Evolutionary conservation across 2,113 vertebrate species (phyloP).

Genomic region (Lonchura striata): DNA sequence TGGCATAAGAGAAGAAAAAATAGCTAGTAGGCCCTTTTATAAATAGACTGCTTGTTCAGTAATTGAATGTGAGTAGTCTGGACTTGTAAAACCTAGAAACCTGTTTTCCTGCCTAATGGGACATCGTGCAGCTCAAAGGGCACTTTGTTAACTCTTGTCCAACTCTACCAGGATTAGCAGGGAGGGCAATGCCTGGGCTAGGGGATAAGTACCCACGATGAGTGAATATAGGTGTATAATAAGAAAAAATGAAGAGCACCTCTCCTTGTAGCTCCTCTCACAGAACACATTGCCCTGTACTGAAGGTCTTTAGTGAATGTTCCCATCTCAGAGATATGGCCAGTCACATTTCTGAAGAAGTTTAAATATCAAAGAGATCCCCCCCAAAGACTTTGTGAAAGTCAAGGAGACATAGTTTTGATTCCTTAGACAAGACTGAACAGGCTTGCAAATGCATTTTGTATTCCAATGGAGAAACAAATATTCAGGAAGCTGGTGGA

Average conservation of each 20-base stretch:
- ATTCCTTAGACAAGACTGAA: not conserved
- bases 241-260: not conserved
- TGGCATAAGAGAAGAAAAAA: not conserved
- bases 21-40: not conserved
- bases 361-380: not conserved
- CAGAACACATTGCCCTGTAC: not conserved
- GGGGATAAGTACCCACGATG: not conserved
- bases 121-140: not conserved
- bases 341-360: not conserved
- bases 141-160: not conserved
- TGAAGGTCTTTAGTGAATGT: not conserved
- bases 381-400: not conserved
- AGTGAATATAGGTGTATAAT: not conserved
- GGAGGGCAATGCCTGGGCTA: not conserved
- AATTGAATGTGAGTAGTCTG: not conserved
- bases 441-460: not conserved
- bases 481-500: not conserved
- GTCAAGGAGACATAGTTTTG: not conserved
- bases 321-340: not conserved
- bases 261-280: not conserved
- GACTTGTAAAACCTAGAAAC: constrained; percentile 8
- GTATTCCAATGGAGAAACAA: not conserved
- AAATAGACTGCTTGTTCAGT: not conserved
- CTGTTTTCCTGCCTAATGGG: not conserved
- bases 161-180: not conserved